These are phyloP conservation scores for Tragelaphus oryx DNA, from an alignment of 2,797 vertebrate species.

Conservation along the genomic window DNA sequence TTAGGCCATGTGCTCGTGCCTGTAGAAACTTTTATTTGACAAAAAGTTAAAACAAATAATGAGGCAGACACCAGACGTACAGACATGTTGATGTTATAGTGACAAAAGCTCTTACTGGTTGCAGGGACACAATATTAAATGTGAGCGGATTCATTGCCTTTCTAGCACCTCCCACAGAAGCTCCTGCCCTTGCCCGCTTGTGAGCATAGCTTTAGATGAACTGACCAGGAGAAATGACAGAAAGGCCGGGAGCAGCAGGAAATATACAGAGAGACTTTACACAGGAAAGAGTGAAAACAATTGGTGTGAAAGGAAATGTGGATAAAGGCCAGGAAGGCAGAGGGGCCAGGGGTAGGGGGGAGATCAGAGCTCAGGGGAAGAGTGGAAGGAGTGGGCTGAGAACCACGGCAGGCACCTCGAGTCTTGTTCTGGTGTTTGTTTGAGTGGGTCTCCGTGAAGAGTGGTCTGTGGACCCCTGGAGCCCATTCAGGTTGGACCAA, in stretches of 20 bases:
- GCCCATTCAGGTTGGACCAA: background rate
- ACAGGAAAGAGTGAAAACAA: background rate
- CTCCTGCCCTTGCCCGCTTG: background rate
- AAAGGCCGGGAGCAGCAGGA: background rate
- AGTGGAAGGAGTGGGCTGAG: rapidly evolving
- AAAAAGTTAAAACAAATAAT: background rate
- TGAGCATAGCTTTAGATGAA: background rate
- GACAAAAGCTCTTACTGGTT: background rate
- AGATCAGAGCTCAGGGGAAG: background rate
- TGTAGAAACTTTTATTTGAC: background rate
- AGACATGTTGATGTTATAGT: background rate
- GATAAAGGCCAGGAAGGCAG: background rate
- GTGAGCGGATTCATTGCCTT: background rate
- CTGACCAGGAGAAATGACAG: background rate
- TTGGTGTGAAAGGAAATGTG: background rate
- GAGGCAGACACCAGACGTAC: background rate
- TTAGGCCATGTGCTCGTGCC: background rate
- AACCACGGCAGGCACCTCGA: too few species aligned
- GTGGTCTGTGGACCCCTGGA: background rate
- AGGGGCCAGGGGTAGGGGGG: background rate
- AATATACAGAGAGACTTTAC: background rate
- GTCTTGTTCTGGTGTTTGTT: background rate
- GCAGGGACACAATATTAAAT: background rate
- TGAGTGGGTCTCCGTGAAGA: background rate
- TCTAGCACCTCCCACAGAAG: background rate